Conservation (phyloP, 2,797 vertebrate species). For the Taeniopygia guttata region DNA sequence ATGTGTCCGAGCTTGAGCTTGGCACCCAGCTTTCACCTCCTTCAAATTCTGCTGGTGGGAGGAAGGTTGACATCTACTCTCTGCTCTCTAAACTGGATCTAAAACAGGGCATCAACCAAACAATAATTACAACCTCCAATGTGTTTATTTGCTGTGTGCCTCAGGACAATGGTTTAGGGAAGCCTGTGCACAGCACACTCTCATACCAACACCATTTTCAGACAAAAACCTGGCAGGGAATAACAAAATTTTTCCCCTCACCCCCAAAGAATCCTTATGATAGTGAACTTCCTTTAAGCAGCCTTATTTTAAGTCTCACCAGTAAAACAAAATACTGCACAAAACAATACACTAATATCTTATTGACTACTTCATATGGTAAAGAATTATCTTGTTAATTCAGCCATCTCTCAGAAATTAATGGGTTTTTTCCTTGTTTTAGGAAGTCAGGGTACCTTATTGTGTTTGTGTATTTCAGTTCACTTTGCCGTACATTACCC, state of each 20-base stretch:
- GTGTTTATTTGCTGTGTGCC: neutral
- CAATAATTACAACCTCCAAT: neutral
- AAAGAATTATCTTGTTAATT: neutral
- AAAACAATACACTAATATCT: neutral
- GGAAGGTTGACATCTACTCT: neutral
- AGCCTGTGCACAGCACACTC: neutral
- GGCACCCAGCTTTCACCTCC: neutral
- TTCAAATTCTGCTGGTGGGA: neutral
- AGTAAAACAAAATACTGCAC: neutral
- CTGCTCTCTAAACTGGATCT: neutral
- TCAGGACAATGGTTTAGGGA: neutral
- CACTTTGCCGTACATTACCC: neutral
- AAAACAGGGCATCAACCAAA: neutral
- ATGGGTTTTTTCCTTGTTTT: neutral
- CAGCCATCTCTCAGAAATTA: neutral
- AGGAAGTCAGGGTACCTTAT: neutral
- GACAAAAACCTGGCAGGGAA: neutral
- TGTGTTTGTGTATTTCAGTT: neutral
- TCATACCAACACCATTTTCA: neutral
- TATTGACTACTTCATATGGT: neutral
- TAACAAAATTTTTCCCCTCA: neutral
- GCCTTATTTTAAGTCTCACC: neutral
- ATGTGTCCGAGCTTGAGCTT: neutral
- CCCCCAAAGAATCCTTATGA: neutral
- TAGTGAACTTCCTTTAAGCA: neutral